These are phyloP conservation scores for Heliconius ethilla DNA, from an alignment of 2,888 invertebrate genomes.

Conservation along the genomic window DNA sequence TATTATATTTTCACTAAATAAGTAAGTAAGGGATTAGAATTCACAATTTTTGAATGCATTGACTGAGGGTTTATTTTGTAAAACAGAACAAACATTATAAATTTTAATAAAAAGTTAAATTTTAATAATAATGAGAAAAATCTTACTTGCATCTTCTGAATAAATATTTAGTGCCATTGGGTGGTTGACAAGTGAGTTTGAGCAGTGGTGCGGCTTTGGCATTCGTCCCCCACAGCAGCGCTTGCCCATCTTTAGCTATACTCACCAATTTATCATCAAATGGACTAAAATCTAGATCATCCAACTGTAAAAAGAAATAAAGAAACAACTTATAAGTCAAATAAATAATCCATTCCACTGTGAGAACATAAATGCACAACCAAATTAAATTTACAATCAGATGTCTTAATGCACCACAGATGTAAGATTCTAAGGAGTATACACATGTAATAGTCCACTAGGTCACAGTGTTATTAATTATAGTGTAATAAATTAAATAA, in stretches of 20 bases:
- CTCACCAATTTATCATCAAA: constrained; percentile 89
- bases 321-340: not conserved
- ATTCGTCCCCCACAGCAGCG: constrained; percentile 89
- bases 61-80: no score
- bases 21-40: no score
- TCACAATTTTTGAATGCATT: no score
- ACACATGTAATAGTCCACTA: not conserved
- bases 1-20: no score
- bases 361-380: no score
- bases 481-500: not conserved
- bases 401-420: not conserved
- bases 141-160: constrained; percentile 89
- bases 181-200: constrained; percentile 88
- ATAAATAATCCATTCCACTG: no score
- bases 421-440: not conserved
- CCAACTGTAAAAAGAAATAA: constrained; percentile 76
- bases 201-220: constrained; percentile 82
- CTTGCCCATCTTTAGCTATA: constrained; percentile 93
- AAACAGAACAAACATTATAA: no score
- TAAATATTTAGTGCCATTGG: constrained; percentile 89
- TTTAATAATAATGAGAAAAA: not conserved
- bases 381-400: no score
- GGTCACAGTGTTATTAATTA: not conserved
- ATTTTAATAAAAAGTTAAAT: no score
- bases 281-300: constrained; percentile 95